Evolutionary conservation across 2,888 invertebrate genomes (phyloP).

Genomic region (Tetranychus truncatus): DNA sequence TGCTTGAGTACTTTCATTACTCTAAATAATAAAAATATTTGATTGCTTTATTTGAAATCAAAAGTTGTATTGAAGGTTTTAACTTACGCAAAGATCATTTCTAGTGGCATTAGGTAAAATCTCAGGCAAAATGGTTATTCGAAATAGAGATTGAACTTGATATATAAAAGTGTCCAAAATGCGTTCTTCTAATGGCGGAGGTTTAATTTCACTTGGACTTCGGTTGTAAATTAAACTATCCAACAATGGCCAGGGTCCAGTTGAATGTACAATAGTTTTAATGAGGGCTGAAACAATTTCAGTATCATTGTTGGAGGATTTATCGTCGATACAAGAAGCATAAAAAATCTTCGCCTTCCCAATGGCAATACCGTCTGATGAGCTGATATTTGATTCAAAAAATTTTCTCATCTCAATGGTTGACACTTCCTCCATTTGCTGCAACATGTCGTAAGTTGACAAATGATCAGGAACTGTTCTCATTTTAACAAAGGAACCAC

Average conservation of each 20-base stretch:
- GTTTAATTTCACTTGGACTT: not conserved
- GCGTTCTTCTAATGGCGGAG: not conserved
- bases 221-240: not conserved
- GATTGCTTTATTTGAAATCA: not conserved
- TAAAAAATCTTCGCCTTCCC: slow-evolving; percentile 32
- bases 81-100: slow-evolving; percentile 9
- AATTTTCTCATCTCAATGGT: slow-evolving; percentile 32
- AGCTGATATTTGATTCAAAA: slow-evolving; percentile 18
- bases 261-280: slow-evolving; percentile 30
- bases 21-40: too few species aligned
- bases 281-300: slow-evolving; percentile 28
- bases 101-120: not conserved
- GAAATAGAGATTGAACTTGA: slow-evolving; percentile 1
- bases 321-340: slow-evolving; percentile 33
- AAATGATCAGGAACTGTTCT: slow-evolving; percentile 34
- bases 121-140: not conserved
- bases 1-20: too few species aligned
- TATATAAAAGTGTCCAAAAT: slow-evolving; percentile 4
- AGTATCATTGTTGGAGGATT: slow-evolving; percentile 24
- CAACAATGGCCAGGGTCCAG: slow-evolving; percentile 32
- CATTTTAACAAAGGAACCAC: slow-evolving; percentile 32
- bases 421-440: slow-evolving; percentile 34
- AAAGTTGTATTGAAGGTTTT: not conserved
- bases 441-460: slow-evolving; percentile 32
- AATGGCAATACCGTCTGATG: slow-evolving; percentile 29